phyloP scores from a whole-genome alignment of 2,113 vertebrate species.

The Heptranchias perlo region DNA sequence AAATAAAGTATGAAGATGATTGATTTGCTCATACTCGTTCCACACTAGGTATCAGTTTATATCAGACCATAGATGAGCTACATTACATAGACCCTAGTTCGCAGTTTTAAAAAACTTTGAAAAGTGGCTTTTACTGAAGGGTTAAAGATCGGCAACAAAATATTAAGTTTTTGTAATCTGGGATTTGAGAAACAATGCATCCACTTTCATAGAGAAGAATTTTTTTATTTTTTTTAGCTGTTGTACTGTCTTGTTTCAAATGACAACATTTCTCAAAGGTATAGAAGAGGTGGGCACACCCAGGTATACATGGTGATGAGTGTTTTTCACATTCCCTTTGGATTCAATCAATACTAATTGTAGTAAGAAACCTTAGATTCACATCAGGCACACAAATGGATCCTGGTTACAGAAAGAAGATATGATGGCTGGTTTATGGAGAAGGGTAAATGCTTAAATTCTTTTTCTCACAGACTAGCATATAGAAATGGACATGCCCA shows the following conservation, averaged over 20 bases:
- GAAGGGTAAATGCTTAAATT: too few species aligned
- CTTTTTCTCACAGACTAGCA: too few species aligned
- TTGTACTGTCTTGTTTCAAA: background rate
- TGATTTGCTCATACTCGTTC: background rate
- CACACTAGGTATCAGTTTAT: background rate
- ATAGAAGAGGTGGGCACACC: background rate
- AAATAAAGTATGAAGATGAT: background rate
- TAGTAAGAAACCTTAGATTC: too few species aligned
- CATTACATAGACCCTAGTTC: background rate
- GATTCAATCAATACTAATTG: too few species aligned
- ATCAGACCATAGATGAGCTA: background rate
- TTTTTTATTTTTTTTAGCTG: too few species aligned
- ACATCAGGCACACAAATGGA: too few species aligned
- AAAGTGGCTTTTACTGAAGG: background rate
- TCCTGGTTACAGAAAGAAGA: too few species aligned
- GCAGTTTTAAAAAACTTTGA: background rate
- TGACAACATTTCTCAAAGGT: background rate
- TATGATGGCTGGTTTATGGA: too few species aligned
- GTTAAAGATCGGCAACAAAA: background rate
- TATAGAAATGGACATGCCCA: too few species aligned
- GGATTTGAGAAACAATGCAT: background rate
- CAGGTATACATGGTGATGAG: too few species aligned
- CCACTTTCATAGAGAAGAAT: background rate
- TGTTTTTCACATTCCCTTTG: too few species aligned
- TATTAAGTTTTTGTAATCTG: background rate